Percentiles rank a stretch among this genome's conserved stretches.
Conservation (phyloP, 2,888 invertebrate species). For the Cordilura impudica region DNA sequence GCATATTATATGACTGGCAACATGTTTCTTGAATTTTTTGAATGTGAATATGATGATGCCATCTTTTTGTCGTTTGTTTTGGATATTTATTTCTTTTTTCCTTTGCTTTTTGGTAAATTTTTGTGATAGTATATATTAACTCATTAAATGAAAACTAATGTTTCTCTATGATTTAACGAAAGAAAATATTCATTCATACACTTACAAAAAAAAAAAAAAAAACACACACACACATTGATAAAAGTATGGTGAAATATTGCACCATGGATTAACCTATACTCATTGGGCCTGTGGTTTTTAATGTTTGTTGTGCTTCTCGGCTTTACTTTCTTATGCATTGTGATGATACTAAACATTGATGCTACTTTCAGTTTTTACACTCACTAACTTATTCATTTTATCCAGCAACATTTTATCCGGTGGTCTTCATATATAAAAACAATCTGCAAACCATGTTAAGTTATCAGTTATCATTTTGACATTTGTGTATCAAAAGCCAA, state of each 20-base stretch:
- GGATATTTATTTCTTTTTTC: no score
- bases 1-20: conserved; percentile 19
- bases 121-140: neutral
- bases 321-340: conserved; percentile 25
- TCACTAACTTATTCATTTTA: conserved; percentile 46
- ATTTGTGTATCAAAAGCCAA: conserved; percentile 70
- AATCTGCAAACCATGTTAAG: conserved; percentile 72
- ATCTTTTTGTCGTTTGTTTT: neutral
- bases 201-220: no score
- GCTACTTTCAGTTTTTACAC: conserved; percentile 36
- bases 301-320: neutral
- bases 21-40: neutral
- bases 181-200: neutral
- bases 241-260: neutral
- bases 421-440: conserved; percentile 73
- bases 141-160: neutral
- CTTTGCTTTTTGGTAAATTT: no score
- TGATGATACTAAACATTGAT: conserved; percentile 24
- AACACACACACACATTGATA: neutral
- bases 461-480: conserved; percentile 76
- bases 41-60: neutral
- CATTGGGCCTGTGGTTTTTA: neutral
- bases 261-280: neutral
- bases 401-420: conserved; percentile 32
- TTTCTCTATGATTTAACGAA: neutral